Evolutionary conservation across 2,888 invertebrate species (phyloP).

Genomic region (Sisyra nigra): DNA sequence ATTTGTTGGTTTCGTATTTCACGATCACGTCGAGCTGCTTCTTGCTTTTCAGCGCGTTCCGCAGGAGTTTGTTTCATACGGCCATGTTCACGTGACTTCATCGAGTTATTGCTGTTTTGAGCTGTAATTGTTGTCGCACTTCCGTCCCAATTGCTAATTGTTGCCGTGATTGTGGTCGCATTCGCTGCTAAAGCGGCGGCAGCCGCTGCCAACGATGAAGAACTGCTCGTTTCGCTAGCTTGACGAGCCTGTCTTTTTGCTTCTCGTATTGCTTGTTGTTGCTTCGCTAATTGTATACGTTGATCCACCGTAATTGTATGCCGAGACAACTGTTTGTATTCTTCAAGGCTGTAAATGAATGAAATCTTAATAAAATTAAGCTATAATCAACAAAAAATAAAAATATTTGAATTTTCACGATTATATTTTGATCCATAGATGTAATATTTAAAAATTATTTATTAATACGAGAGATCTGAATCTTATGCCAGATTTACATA

Average conservation of each 20-base stretch:
- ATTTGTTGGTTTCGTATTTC: constrained; percentile 72
- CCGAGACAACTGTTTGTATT: constrained; percentile 44
- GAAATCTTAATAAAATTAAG: neutral
- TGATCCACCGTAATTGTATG: constrained; percentile 54
- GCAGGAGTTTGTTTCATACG: constrained; percentile 6
- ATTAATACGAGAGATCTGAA: no score
- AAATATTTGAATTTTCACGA: neutral
- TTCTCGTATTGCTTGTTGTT: constrained; percentile 56
- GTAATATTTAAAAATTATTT: neutral
- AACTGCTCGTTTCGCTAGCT: constrained; percentile 22
- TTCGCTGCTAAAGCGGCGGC: constrained; percentile 5
- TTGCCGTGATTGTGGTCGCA: constrained; percentile 5
- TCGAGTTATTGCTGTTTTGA: neutral
- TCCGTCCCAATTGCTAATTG: constrained; percentile 8
- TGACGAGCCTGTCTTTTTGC: constrained; percentile 49
- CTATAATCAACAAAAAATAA: neutral
- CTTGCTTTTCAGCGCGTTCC: constrained; percentile 68
- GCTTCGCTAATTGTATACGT: constrained; percentile 54
- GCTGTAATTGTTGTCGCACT: constrained; percentile 8
- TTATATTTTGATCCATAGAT: neutral
- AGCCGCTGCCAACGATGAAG: constrained; percentile 4
- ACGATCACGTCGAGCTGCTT: constrained; percentile 65
- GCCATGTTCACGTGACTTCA: neutral
- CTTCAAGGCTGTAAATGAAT: constrained; percentile 37
- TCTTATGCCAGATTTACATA: no score